Base-by-base conservation (phyloP, 2,888 invertebrate genomes). In the Silvanus unidentatus region DNA sequence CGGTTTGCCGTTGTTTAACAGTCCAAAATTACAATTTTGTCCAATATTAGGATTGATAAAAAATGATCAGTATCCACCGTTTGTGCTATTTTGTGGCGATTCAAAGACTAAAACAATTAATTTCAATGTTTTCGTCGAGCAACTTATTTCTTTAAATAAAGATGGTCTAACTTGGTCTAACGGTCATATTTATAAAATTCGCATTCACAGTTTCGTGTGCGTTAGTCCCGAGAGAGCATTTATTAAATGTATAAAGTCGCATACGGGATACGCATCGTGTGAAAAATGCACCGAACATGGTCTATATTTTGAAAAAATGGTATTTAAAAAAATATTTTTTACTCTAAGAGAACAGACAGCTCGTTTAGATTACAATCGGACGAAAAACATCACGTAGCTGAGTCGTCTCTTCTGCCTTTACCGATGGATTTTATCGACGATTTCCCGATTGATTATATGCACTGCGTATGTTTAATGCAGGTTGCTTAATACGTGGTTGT, bases 361-460 rank as follows among this genome's bases (percentile, higher is more conserved):
- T 36, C 52, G 35, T 54, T 49, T 43, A 29, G 46, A 43, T 15
- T 30, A 45, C n/a, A 40, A 48, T 28, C 37, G 29, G 36, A 44
- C 32, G 41, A 41, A 30, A 39, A 32, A 10, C 42, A 52, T 39
- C 45, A 49, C 22, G 6, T 46, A 11, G 37, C 39, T 9, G 37
- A 36, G 15, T 34, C 44, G 2, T 46, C 45, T 14, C n/a, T 37
- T 6, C 5, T 37, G 13, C 4, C 9, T 9, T 43, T 50, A 44
- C 8, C 13, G 29, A 16, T 37, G 4, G 27, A 45, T 4, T 29
- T 49, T 5, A 45, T 54, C 6, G 16, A 43, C 9, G 2, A 45
- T n/a, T 49, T 57, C 40, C 46, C 48, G 2, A 34, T 53, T 8
- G 55, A 55, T 41, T 54, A 53, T 37, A 52, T 54, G 50, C 57